Conservation (phyloP, 2,113 vertebrate genomes). For the Phoxinus phoxinus region DNA sequence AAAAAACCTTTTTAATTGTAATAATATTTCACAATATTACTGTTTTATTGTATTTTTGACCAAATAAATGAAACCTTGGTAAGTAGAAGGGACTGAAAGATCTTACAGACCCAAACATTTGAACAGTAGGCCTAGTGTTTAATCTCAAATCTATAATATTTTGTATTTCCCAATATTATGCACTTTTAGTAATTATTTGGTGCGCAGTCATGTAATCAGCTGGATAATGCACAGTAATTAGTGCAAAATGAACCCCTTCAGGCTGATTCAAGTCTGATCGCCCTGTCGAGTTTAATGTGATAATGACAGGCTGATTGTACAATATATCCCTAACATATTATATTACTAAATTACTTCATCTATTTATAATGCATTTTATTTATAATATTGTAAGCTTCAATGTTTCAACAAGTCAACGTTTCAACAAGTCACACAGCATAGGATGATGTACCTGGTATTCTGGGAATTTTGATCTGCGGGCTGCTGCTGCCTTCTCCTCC, state of each 20-base stretch:
- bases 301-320: neutral
- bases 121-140: constrained; percentile 4
- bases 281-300: neutral
- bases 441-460: constrained; percentile 76
- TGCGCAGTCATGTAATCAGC: constrained; percentile 2
- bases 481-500: constrained; percentile 96
- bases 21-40: neutral
- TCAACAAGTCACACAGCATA: constrained; percentile 51
- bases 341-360: neutral
- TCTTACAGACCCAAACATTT: neutral
- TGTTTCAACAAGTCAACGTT: no score
- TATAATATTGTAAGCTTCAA: neutral
- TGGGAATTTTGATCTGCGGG: constrained; percentile 93
- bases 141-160: neutral
- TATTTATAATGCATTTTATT: neutral
- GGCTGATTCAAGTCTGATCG: neutral
- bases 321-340: neutral
- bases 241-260: neutral
- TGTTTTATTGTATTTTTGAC: neutral
- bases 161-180: neutral
- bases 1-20: neutral
- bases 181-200: constrained; percentile 6
- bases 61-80: neutral
- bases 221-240: constrained; percentile 15
- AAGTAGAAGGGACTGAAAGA: neutral